Evolutionary conservation across 2,113 vertebrate species (phyloP), one percentile per base, ranked within the genome.

Genomic region (Taurulus bubalis): DNA sequence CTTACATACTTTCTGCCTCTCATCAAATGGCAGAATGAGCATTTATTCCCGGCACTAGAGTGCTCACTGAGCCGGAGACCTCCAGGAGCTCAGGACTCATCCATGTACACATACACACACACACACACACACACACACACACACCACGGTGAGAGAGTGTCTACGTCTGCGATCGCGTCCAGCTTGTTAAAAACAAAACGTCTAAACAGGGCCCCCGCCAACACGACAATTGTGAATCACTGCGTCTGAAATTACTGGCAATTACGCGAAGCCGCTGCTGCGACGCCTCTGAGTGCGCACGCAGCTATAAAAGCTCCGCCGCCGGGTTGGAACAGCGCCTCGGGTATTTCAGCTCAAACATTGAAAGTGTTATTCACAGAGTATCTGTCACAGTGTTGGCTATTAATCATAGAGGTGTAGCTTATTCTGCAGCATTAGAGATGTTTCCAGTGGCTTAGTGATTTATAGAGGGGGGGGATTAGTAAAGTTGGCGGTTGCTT

Each of bases 231-330:
- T 82, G 79, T 93, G 90, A 93, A 87, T 93, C 91, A 92, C 20
- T 81, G 79, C 24, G 89, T 91, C 86, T 90, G 82, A 91, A 89
- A 84, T 93, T 84, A 90, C 92, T 88, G 88, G 85, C 91, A 90
- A 80, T 93, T 90, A 85, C 77, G 79, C 64, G 78, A n/a, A 55
- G 68, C 51, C 87, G 80, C 86, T 87, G 84, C 89, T 75, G 83
- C 79, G 66, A 88, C 81, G 49, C 75, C 77, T 85, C 26, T 77
- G 72, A 69, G 53, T 11, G 22, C 11, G 55, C 85, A 88, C 62
- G 28, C 82, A 74, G 68, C 91, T 88, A 87, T 94, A 94, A 93
- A 94, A 91, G 49, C 79, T 28, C 18, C 16, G 82, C 42, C 70
- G 81, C 85, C 72, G 75, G 78, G 75, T 87, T 82, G 71, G 80